Conservation (phyloP, 2,888 invertebrate genomes). For the Ophraella communa region DNA sequence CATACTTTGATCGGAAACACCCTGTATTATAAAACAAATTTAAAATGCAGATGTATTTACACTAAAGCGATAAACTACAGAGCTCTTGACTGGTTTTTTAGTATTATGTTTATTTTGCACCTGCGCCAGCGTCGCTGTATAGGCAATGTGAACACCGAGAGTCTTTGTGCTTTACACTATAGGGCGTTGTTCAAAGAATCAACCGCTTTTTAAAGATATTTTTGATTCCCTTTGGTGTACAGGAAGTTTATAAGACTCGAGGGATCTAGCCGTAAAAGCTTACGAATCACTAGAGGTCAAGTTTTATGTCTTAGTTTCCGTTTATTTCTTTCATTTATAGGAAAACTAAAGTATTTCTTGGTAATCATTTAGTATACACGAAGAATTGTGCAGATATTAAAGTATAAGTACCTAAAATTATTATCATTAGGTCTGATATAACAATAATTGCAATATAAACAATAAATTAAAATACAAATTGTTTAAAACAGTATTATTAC, state of each 20-base stretch:
- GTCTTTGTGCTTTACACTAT: constrained; percentile 8
- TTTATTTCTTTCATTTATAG: neutral
- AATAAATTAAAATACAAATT: too few species aligned
- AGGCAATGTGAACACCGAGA: constrained; percentile 6
- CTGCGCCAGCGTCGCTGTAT: constrained; percentile 19
- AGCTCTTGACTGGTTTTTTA: constrained; percentile 22
- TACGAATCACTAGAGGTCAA: constrained; percentile 6
- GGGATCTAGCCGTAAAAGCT: neutral
- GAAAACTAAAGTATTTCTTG: neutral
- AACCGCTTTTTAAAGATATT: constrained; percentile 12
- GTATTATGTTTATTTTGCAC: constrained; percentile 29
- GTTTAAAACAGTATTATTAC: too few species aligned
- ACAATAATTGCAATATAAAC: too few species aligned
- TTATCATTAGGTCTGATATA: too few species aligned
- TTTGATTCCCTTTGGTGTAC: constrained; percentile 18
- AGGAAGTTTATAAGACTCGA: constrained; percentile 15
- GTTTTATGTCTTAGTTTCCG: neutral
- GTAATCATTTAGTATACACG: neutral
- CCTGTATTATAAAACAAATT: constrained; percentile 16
- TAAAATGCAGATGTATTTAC: constrained; percentile 25
- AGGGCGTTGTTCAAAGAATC: constrained; percentile 13
- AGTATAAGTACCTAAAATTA: neutral
- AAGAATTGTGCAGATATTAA: neutral
- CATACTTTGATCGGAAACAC: neutral
- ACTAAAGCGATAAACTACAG: constrained; percentile 20